These are phyloP conservation scores for Cephalotes varians DNA, from an alignment of 2,888 invertebrate species.

Conservation along the genomic window DNA sequence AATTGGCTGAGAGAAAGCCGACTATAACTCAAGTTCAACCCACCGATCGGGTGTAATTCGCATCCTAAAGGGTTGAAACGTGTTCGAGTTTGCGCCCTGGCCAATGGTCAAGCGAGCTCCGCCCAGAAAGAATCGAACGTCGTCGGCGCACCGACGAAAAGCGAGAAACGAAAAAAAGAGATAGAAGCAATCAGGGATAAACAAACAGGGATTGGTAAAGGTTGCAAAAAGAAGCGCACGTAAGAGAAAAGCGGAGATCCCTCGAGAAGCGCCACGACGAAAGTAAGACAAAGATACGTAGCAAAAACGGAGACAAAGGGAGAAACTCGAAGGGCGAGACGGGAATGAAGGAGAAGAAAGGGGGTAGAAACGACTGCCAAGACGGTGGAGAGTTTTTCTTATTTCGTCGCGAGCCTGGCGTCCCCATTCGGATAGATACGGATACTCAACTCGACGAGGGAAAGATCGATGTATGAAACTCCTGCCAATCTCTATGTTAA, in stretches of 20 bases:
- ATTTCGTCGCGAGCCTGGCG: conserved; percentile 70
- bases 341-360: conserved; percentile 21
- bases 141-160: conserved; percentile 63
- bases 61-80: conserved; percentile 58
- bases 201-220: conserved; percentile 53
- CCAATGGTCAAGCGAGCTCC: conserved; percentile 84
- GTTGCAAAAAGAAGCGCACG: conserved; percentile 32
- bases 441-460: conserved; percentile 79
- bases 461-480: conserved; percentile 85
- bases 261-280: conserved; percentile 32
- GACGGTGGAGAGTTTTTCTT: conserved; percentile 61
- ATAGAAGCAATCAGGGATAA: conserved; percentile 39
- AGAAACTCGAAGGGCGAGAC: conserved; percentile 32
- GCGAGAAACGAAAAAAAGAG: conserved; percentile 24
- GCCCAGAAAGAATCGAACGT: conserved; percentile 82
- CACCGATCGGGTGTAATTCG: conserved; percentile 51
- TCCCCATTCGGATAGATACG: conserved; percentile 77
- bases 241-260: conserved; percentile 38
- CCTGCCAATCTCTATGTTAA: conserved; percentile 86
- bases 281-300: conserved; percentile 37
- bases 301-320: conserved; percentile 22
- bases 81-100: conserved; percentile 81
- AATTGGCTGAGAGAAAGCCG: not conserved
- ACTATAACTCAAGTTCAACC: conserved; percentile 1
- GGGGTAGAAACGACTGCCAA: conserved; percentile 54